Conservation (phyloP, 2,113 vertebrate genomes). For the Phylloscopus whistleri region DNA sequence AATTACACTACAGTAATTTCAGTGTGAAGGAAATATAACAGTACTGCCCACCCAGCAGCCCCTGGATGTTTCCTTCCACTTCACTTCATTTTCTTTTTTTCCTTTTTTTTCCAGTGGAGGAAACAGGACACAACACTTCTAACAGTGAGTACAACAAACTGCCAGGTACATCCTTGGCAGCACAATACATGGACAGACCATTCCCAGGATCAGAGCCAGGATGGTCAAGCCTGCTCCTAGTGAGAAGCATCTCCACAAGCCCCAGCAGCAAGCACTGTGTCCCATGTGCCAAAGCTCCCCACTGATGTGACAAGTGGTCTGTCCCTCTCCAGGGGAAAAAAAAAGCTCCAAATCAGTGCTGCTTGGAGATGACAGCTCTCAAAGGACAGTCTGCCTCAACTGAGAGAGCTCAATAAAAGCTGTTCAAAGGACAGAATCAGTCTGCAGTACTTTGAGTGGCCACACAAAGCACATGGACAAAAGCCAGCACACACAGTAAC, state of each 20-base stretch:
- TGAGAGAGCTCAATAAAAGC: neutral
- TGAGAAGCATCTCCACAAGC: neutral
- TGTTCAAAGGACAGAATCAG: neutral
- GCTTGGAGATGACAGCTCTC: neutral
- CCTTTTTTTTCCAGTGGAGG: too few relatives aligned
- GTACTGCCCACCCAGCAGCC: neutral
- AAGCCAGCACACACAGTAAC: constrained; percentile 19
- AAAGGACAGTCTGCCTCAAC: neutral
- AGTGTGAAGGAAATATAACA: neutral
- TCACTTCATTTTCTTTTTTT: neutral
- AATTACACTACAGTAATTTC: neutral
- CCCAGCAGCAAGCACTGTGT: neutral
- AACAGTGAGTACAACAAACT: neutral
- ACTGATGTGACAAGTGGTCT: neutral
- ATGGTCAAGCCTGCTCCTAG: neutral
- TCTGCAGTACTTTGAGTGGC: neutral
- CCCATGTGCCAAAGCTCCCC: neutral
- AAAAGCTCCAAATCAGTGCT: neutral
- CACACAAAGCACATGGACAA: neutral
- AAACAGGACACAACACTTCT: neutral
- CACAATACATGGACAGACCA: neutral
- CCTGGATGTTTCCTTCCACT: neutral
- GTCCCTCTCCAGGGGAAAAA: neutral
- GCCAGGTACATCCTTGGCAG: neutral
- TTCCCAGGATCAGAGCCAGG: neutral